Percentiles rank a stretch among this genome's conserved stretches.
phyloP scores from a whole-genome alignment of 2,888 invertebrate species.

The Cyrtodaria siliqua region DNA sequence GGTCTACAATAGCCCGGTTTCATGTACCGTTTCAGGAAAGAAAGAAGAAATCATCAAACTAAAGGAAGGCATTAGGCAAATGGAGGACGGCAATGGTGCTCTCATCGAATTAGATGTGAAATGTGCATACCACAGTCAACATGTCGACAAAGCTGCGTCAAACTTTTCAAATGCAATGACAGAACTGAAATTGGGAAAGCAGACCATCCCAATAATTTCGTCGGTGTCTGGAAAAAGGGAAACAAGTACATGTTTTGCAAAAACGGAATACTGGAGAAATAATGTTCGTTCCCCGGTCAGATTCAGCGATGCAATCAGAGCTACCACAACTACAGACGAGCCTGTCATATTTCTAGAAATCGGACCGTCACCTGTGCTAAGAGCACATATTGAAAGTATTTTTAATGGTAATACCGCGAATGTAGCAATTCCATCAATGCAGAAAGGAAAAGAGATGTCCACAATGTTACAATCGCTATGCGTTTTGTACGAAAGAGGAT shows the following conservation, averaged over 20 bases:
- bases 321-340: background rate
- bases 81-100: too few relatives aligned
- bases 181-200: background rate
- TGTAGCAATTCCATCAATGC: background rate
- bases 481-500: background rate
- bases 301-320: background rate
- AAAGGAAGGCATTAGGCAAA: too few relatives aligned
- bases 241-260: background rate
- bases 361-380: background rate
- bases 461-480: background rate
- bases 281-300: background rate
- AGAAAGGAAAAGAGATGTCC: background rate
- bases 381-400: background rate
- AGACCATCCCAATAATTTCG: background rate
- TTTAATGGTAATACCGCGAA: background rate
- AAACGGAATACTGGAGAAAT: background rate
- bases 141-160: background rate
- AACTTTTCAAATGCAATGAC: background rate
- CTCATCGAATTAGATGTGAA: background rate
- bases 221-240: background rate
- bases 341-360: background rate
- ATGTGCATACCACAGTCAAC: background rate
- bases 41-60: too few relatives aligned
- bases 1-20: slow-evolving; percentile 66
- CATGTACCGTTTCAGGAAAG: slow-evolving; percentile 71